phyloP scores from a whole-genome alignment of 2,888 invertebrate genomes.

The Melanophora roralis region DNA sequence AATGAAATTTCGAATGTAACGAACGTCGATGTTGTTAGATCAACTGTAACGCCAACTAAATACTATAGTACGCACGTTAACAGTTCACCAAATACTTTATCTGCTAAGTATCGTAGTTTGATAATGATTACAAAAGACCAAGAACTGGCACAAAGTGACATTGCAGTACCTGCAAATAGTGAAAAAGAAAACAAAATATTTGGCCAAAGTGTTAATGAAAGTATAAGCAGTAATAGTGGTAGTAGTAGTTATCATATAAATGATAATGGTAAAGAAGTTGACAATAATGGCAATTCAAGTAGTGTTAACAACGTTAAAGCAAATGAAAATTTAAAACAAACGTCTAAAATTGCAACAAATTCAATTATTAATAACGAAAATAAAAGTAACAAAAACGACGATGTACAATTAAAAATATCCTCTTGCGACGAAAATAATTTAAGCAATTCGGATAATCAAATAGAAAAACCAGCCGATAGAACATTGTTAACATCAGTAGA shows the following conservation, averaged over 20 bases:
- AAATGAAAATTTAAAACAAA: constrained; percentile 55
- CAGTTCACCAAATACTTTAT: constrained; percentile 71
- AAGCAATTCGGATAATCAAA: constrained; percentile 40
- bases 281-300: neutral
- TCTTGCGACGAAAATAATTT: constrained; percentile 41
- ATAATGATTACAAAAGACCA: constrained; percentile 91
- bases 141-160: constrained; percentile 62
- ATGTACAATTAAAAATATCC: constrained; percentile 40
- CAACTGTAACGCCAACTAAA: constrained; percentile 45
- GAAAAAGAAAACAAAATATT: constrained; percentile 39
- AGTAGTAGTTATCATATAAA: constrained; percentile 12
- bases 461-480: constrained; percentile 19
- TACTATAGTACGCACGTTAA: constrained; percentile 78
- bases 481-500: constrained; percentile 63
- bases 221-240: neutral
- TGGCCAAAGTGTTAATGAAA: constrained; percentile 8
- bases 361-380: constrained; percentile 44
- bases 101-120: constrained; percentile 89
- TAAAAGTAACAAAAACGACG: constrained; percentile 52
- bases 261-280: neutral
- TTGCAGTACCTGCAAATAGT: constrained; percentile 56
- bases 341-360: constrained; percentile 48
- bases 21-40: constrained; percentile 7
- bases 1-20: constrained; percentile 5
- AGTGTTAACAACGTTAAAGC: constrained; percentile 28